These are phyloP conservation scores for Ictidomys tridecemlineatus DNA, from an alignment of 2,113 vertebrate genomes.

Conservation along the genomic window DNA sequence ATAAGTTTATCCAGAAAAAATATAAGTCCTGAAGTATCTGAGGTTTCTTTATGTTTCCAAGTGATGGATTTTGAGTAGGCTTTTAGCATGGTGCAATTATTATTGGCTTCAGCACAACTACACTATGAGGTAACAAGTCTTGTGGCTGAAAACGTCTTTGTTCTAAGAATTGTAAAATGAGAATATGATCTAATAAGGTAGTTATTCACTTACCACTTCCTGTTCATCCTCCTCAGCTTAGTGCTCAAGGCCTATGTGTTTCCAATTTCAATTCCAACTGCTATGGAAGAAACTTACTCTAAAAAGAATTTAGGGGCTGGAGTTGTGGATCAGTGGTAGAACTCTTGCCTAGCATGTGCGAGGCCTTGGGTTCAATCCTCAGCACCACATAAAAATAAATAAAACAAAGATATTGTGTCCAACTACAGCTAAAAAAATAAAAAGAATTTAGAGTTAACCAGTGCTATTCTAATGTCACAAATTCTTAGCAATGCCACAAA, in stretches of 20 bases:
- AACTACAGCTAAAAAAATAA: background rate
- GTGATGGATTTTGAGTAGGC: conserved; percentile 41
- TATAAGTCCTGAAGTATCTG: background rate
- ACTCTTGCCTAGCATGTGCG: no score
- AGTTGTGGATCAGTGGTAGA: no score
- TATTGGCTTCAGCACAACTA: background rate
- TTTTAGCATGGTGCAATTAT: conserved; percentile 53
- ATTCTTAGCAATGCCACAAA: conserved; percentile 51
- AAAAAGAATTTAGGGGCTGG: no score
- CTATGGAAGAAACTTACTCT: conserved; percentile 35
- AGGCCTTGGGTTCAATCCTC: no score
- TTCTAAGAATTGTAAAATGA: conserved; percentile 65
- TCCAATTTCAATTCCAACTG: conserved; percentile 64
- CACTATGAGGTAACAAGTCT: conserved; percentile 40
- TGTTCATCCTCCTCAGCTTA: conserved; percentile 58
- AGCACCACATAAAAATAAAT: no score
- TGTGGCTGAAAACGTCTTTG: conserved; percentile 45
- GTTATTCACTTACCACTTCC: conserved; percentile 64
- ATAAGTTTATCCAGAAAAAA: conserved; percentile 63
- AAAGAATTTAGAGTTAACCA: conserved; percentile 56
- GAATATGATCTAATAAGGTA: conserved; percentile 66
- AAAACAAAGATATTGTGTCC: no score
- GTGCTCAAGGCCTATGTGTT: background rate
- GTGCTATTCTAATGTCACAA: background rate
- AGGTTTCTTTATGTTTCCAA: conserved; percentile 46